These are phyloP conservation scores for Ctenomys sociabilis DNA, from an alignment of 2,113 vertebrate species.

Conservation along the genomic window DNA sequence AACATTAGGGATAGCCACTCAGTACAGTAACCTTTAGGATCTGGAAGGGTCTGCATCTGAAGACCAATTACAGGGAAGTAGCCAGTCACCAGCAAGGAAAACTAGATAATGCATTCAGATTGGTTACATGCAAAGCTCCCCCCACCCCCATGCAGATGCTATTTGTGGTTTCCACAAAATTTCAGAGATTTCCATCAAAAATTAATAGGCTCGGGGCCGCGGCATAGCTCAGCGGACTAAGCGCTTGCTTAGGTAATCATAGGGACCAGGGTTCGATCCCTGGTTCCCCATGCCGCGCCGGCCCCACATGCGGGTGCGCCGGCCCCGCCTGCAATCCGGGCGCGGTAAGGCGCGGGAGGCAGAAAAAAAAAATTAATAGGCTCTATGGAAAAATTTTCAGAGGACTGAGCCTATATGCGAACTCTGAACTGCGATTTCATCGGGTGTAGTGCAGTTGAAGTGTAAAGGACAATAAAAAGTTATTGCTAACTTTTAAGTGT, in stretches of 20 bases:
- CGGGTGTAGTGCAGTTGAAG: neutral
- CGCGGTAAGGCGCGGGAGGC: too few species aligned
- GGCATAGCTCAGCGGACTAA: too few species aligned
- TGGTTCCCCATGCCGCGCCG: too few species aligned
- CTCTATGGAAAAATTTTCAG: neutral
- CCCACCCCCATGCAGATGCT: neutral
- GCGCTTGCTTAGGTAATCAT: too few species aligned
- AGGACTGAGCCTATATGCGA: neutral
- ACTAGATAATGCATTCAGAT: neutral
- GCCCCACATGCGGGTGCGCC: too few species aligned
- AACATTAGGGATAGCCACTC: neutral
- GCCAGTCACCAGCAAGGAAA: neutral
- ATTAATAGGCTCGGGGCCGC: neutral
- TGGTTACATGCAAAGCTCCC: neutral
- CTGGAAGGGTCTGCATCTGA: neutral
- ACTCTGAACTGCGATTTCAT: neutral
- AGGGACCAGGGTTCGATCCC: too few species aligned
- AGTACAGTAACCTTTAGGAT: neutral
- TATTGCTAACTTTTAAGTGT: conserved; percentile 7
- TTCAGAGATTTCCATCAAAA: neutral
- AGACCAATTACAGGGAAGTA: neutral
- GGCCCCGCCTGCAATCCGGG: too few species aligned
- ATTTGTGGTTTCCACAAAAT: neutral
- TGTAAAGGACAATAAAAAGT: neutral
- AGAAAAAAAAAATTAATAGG: neutral